A percentile compares a stretch with the other conserved stretches of the same genome.
Conservation (phyloP, 2,113 vertebrate species). For the Takifugu flavidus region DNA sequence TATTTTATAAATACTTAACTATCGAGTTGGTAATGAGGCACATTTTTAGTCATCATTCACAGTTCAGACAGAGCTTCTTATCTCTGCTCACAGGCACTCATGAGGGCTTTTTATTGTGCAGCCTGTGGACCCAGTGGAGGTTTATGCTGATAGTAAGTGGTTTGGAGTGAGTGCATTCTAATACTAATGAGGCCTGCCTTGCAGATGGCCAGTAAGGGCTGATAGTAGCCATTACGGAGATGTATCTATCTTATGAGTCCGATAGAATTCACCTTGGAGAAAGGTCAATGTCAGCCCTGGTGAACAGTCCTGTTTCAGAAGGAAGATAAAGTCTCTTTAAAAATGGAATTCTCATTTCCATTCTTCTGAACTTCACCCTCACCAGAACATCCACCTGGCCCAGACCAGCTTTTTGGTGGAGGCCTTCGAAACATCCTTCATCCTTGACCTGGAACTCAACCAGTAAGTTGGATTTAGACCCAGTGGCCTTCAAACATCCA, state of each 20-base stretch:
- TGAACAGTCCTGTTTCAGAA: conserved; percentile 2
- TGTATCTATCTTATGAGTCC: conserved; percentile 4
- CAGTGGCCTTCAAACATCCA: conserved; percentile 1
- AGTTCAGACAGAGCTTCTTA: conserved; percentile 7
- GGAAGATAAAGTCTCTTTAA: background rate
- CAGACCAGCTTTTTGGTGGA: conserved; percentile 86
- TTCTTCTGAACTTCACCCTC: background rate
- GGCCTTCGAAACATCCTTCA: conserved; percentile 83
- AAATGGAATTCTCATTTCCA: background rate
- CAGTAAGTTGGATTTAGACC: conserved; percentile 77
- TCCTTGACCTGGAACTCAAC: conserved; percentile 89
- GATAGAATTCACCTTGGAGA: conserved; percentile 29
- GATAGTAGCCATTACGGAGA: conserved; percentile 12
- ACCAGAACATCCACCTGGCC: conserved; percentile 84
- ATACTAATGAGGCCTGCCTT: conserved; percentile 34
- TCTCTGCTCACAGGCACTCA: conserved; percentile 14
- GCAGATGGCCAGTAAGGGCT: conserved; percentile 21
- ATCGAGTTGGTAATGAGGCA: too few species aligned
- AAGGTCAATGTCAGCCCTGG: conserved; percentile 12
- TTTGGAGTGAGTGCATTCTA: conserved; percentile 32
- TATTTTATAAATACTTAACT: too few species aligned
- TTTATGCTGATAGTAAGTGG: conserved; percentile 37
- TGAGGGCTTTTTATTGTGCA: conserved; percentile 23
- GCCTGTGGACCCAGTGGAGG: conserved; percentile 18
- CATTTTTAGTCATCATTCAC: background rate